Conservation (phyloP, 2,113 vertebrate genomes). For the Talpa occidentalis region DNA sequence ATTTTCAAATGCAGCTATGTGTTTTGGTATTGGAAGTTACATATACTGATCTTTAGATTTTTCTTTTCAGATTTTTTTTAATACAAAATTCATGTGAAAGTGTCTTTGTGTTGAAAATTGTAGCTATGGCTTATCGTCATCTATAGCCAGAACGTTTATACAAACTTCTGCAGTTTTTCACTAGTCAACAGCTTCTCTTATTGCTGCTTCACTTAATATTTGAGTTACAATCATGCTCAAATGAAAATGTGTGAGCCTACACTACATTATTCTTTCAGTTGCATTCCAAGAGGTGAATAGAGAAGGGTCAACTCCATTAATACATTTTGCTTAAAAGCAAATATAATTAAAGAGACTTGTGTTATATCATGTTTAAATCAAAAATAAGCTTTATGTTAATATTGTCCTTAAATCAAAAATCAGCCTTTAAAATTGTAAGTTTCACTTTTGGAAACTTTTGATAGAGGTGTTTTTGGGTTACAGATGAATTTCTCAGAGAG, state of each 20-base stretch:
- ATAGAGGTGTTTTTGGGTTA: not conserved
- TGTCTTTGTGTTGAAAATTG: not conserved
- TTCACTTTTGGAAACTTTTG: not conserved
- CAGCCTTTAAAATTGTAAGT: not conserved
- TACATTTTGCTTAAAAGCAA: not conserved
- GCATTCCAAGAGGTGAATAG: not conserved
- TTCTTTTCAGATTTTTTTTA: not conserved
- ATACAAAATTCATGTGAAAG: not conserved
- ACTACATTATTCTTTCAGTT: not conserved
- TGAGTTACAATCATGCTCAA: not conserved
- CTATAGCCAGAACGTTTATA: not conserved
- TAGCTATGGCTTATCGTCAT: not conserved
- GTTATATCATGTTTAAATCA: too few species aligned
- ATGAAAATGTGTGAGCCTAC: not conserved
- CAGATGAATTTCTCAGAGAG: not conserved
- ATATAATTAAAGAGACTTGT: not conserved
- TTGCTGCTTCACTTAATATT: not conserved
- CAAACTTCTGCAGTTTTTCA: not conserved
- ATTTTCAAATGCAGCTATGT: not conserved
- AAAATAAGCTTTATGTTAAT: not conserved
- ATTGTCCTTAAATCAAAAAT: not conserved
- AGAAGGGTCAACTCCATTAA: not conserved
- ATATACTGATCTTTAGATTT: constrained; percentile 14
- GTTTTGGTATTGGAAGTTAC: not conserved
- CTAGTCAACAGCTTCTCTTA: not conserved